A percentile compares a stretch with the other conserved stretches of the same genome.
phyloP scores from a whole-genome alignment of 2,797 vertebrate genomes.

The Spondyliosoma cantharus region DNA sequence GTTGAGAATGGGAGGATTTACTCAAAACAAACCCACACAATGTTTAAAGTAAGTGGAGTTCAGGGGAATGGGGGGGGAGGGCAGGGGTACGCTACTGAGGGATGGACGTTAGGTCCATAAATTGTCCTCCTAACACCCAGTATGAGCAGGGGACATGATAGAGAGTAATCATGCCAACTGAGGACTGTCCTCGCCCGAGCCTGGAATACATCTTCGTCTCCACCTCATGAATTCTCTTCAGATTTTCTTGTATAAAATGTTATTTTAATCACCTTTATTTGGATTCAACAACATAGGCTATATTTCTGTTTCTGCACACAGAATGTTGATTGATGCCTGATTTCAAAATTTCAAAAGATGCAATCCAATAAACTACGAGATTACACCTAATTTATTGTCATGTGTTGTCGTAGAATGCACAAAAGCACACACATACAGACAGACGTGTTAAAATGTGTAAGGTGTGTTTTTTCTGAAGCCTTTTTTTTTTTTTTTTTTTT shows the following conservation, averaged over 20 bases:
- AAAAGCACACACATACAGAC: background rate
- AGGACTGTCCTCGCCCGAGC: conserved; percentile 16
- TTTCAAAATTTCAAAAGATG: conserved; percentile 2
- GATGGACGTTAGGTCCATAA: conserved; percentile 44
- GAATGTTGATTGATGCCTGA: background rate
- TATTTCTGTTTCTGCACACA: background rate
- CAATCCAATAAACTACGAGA: background rate
- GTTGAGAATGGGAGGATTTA: conserved; percentile 85
- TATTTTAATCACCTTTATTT: background rate
- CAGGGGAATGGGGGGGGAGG: conserved; percentile 34
- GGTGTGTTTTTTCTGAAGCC: background rate
- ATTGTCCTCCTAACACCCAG: conserved; percentile 41
- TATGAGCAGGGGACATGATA: conserved; percentile 40
- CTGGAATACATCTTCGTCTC: conserved; percentile 6
- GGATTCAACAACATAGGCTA: background rate
- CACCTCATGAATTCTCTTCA: background rate
- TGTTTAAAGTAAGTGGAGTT: conserved; percentile 71
- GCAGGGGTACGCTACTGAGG: conserved; percentile 56
- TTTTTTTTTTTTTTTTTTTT: background rate
- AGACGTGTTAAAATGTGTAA: background rate
- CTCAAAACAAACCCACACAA: conserved; percentile 82
- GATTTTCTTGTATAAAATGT: conserved; percentile 2
- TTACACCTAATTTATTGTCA: background rate
- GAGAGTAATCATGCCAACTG: conserved; percentile 23
- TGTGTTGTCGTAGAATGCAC: background rate